phyloP scores from a whole-genome alignment of 1,140 invertebrate genomes.

The Drosophila pachea region DNA sequence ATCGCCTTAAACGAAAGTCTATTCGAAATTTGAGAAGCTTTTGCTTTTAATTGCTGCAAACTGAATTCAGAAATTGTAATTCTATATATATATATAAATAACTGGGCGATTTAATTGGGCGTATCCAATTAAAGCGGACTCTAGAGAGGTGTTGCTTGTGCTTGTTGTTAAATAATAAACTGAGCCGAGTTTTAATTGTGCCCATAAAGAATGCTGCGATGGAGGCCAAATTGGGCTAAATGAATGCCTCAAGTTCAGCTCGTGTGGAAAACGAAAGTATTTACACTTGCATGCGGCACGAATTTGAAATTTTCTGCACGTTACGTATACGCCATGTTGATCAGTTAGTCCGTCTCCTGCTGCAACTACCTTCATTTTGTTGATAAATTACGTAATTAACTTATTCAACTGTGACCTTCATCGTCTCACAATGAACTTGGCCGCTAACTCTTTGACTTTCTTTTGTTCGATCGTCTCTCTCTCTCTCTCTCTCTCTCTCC shows the following conservation, averaged over 20 bases:
- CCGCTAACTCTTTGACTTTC: constrained; percentile 46
- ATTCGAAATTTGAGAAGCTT: constrained; percentile 44
- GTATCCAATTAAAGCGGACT: constrained; percentile 57
- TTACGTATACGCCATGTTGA: constrained; percentile 48
- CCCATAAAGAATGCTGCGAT: constrained; percentile 66
- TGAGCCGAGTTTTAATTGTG: constrained; percentile 62
- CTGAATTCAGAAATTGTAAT: constrained; percentile 50
- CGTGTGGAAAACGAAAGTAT: constrained; percentile 58
- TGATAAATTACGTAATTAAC: constrained; percentile 58
- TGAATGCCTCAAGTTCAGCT: constrained; percentile 12
- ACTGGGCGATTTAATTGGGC: constrained; percentile 58
- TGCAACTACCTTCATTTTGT: background rate
- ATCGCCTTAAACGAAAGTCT: constrained; percentile 60
- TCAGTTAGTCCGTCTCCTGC: constrained; percentile 31
- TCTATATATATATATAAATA: constrained; percentile 5
- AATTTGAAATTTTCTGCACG: constrained; percentile 30
- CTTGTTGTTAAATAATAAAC: constrained; percentile 20
- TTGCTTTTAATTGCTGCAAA: constrained; percentile 59
- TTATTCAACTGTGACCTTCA: constrained; percentile 54
- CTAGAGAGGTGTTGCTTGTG: constrained; percentile 34
- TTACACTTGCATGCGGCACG: constrained; percentile 56
- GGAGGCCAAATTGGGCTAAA: constrained; percentile 1
- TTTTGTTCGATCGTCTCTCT: constrained; percentile 37
- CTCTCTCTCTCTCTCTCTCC: background rate
- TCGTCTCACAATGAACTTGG: constrained; percentile 65